phyloP scores from a whole-genome alignment of 2,888 invertebrate species.

The Rhamnusium bicolor region DNA sequence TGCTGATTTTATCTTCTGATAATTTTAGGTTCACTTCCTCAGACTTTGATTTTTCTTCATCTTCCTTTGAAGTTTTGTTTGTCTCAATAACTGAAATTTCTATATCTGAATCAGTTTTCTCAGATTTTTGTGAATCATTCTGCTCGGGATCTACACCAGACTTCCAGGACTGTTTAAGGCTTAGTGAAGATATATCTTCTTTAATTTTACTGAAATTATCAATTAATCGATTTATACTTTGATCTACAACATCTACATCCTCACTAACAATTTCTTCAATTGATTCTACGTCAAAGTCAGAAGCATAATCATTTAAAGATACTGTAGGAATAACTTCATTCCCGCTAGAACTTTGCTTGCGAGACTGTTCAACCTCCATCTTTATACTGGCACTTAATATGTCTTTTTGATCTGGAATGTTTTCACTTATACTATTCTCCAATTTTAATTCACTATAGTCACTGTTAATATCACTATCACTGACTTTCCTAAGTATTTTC shows the following conservation, averaged over 20 bases:
- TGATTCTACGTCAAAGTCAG: constrained; percentile 58
- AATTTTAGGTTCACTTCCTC: background rate
- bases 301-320: constrained; percentile 50
- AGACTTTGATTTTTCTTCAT: background rate
- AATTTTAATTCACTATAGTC: constrained; percentile 29
- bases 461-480: constrained; percentile 37
- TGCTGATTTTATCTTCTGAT: background rate
- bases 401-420: constrained; percentile 39
- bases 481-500: constrained; percentile 36
- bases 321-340: constrained; percentile 33
- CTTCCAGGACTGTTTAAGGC: constrained; percentile 44
- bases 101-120: constrained; percentile 38
- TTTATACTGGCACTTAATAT: background rate
- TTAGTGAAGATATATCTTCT: constrained; percentile 57
- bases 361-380: background rate
- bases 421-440: constrained; percentile 36
- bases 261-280: constrained; percentile 41
- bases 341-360: constrained; percentile 10
- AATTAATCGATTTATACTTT: constrained; percentile 55
- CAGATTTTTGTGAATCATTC: constrained; percentile 18
- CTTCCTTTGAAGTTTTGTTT: constrained; percentile 21
- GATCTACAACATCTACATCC: constrained; percentile 48
- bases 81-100: constrained; percentile 46
- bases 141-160: constrained; percentile 22
- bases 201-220: constrained; percentile 61